Evolutionary conservation across 1,140 invertebrate genomes (phyloP).

Genomic region (Amyelois transitella): DNA sequence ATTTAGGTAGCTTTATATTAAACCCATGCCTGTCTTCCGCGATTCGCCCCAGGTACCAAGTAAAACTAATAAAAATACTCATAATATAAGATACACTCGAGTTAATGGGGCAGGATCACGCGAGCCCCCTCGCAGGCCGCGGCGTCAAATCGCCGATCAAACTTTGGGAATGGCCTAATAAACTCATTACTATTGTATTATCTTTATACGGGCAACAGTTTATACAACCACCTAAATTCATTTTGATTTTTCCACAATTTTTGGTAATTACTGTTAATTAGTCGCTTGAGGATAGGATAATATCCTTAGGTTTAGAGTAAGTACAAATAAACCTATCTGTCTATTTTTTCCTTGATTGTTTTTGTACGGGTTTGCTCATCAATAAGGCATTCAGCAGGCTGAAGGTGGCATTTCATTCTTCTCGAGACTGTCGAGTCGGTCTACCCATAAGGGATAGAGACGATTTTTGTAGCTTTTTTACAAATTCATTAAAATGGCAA

Average conservation of each 20-base stretch:
- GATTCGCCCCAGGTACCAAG: not conserved
- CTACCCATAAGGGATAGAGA: no score
- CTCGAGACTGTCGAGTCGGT: no score
- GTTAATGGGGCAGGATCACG: not conserved
- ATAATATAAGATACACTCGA: not conserved
- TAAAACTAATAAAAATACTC: not conserved
- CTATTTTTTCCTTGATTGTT: no score
- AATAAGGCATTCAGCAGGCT: no score
- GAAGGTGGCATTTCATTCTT: no score
- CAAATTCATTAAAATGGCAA: no score
- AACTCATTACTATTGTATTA: not conserved
- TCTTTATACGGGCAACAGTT: not conserved
- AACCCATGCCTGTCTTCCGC: not conserved
- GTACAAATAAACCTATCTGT: no score
- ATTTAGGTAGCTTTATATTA: not conserved
- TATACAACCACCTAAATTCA: not conserved
- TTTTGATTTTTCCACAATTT: not conserved
- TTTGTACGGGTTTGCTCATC: no score
- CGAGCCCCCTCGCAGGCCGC: not conserved
- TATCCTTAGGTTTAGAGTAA: no score
- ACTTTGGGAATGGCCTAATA: not conserved
- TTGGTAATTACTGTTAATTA: no score
- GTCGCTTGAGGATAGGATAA: no score
- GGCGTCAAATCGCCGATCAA: not conserved
- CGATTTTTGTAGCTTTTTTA: no score